Conservation (phyloP, 2,113 vertebrate genomes). For the Gadus chalcogrammus region DNA sequence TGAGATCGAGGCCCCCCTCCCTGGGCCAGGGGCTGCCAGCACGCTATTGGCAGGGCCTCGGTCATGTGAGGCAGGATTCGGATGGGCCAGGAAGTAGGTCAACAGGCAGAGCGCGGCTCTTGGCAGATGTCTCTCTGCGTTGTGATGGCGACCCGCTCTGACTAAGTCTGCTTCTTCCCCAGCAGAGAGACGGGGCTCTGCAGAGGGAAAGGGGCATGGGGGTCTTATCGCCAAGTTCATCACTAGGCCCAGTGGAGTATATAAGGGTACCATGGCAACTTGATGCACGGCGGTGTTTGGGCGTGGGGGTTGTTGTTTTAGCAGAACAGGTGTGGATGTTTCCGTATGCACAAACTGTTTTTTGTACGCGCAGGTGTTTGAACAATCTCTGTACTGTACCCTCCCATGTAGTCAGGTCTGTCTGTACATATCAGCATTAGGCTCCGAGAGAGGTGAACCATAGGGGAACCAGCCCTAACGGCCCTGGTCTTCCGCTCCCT, state of each 20-base stretch:
- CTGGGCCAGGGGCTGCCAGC: not conserved
- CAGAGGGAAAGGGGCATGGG: conserved; percentile 1
- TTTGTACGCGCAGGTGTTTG: conserved; percentile 50
- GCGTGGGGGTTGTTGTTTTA: conserved; percentile 29
- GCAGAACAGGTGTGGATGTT: conserved; percentile 25
- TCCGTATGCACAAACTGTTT: conserved; percentile 32
- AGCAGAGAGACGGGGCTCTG: conserved; percentile 24
- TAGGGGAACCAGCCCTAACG: conserved; percentile 22
- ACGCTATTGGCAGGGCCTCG: conserved; percentile 27
- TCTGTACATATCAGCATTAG: conserved; percentile 55
- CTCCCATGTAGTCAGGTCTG: conserved; percentile 57
- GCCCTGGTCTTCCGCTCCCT: conserved; percentile 28
- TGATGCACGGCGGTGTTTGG: conserved; percentile 22
- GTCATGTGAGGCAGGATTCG: conserved; percentile 48
- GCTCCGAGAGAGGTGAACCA: conserved; percentile 20
- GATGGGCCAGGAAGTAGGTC: conserved; percentile 59
- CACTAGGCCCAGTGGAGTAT: conserved; percentile 27
- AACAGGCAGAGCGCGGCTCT: conserved; percentile 40
- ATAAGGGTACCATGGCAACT: conserved; percentile 39
- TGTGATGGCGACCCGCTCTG: conserved; percentile 41
- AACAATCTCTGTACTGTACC: conserved; percentile 65
- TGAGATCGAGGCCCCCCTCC: conserved; percentile 26
- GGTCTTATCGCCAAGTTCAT: conserved; percentile 21
- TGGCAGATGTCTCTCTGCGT: conserved; percentile 32
- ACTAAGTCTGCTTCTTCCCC: conserved; percentile 32